A percentile compares a stretch with the other conserved stretches of the same genome.
These are phyloP conservation scores for Tenthredo mesomela DNA, from an alignment of 2,888 invertebrate genomes.

Conservation along the genomic window DNA sequence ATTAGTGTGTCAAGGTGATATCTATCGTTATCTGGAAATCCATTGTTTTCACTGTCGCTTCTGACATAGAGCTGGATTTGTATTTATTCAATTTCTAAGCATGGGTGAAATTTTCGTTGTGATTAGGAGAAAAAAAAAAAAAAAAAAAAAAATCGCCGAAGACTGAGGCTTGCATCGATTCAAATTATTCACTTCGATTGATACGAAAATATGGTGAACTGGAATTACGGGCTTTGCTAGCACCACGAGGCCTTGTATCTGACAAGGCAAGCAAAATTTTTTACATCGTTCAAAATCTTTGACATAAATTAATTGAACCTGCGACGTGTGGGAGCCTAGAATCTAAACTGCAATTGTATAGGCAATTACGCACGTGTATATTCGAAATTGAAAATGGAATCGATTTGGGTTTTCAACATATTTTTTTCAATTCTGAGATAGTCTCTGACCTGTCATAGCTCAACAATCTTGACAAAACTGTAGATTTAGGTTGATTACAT, in stretches of 20 bases:
- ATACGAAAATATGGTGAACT: neutral
- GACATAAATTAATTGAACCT: neutral
- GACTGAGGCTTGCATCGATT: neutral
- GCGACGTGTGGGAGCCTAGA: neutral
- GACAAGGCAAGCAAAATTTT: neutral
- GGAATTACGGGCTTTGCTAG: neutral
- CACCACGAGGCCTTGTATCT: neutral
- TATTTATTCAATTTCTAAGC: neutral
- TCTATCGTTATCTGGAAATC: neutral
- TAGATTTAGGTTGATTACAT: slow-evolving; percentile 51
- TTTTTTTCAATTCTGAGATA: neutral
- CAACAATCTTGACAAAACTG: neutral
- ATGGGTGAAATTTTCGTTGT: neutral
- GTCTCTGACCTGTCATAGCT: neutral
- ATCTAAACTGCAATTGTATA: neutral
- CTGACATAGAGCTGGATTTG: neutral
- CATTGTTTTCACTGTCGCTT: neutral
- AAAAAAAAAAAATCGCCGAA: neutral
- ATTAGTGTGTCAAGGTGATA: slow-evolving; percentile 66
- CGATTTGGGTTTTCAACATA: neutral
- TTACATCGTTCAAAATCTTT: neutral
- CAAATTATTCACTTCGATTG: neutral
- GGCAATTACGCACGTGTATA: neutral
- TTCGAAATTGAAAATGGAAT: neutral
- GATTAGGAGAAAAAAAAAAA: neutral